Percentiles rank a stretch among this genome's conserved stretches.
Conservation (phyloP, 2,888 invertebrate genomes). For the Chirona hameri region DNA sequence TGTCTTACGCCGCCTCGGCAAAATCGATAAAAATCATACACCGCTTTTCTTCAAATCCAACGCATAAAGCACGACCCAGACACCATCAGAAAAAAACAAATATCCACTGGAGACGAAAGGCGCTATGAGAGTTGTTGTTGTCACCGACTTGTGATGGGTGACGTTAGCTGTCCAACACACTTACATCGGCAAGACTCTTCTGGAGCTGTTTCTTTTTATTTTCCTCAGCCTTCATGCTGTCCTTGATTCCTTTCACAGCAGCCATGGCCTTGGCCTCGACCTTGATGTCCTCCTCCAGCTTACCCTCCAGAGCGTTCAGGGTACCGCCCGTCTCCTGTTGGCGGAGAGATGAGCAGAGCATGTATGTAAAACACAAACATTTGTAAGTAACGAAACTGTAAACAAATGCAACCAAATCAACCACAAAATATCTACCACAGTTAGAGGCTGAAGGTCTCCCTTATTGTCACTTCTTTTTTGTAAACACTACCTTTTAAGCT, state of each 20-base stretch:
- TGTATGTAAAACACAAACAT: neutral
- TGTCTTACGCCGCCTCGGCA: too few relatives aligned
- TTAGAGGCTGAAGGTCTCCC: neutral
- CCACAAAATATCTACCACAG: neutral
- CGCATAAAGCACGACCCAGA: too few relatives aligned
- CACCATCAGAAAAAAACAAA: too few relatives aligned
- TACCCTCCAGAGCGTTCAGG: conserved; percentile 60
- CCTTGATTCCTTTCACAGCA: conserved; percentile 60
- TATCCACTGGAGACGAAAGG: too few relatives aligned
- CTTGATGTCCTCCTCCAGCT: conserved; percentile 62
- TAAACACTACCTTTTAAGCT: neutral
- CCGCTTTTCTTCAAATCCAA: too few relatives aligned
- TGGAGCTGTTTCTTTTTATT: conserved; percentile 64
- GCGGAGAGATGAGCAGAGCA: neutral
- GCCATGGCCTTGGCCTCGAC: conserved; percentile 63
- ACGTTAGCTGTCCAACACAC: conserved; percentile 26
- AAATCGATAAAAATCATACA: too few relatives aligned
- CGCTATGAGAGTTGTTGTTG: too few relatives aligned
- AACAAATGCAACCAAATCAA: neutral
- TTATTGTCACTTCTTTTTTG: neutral
- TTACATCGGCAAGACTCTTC: conserved; percentile 62
- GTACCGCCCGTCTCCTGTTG: conserved; percentile 63
- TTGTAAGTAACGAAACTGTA: neutral
- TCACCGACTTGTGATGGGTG: too few relatives aligned
- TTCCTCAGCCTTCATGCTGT: conserved; percentile 63